These are phyloP conservation scores for Tamandua tetradactyla DNA, from an alignment of 2,797 vertebrate species.

Conservation along the genomic window DNA sequence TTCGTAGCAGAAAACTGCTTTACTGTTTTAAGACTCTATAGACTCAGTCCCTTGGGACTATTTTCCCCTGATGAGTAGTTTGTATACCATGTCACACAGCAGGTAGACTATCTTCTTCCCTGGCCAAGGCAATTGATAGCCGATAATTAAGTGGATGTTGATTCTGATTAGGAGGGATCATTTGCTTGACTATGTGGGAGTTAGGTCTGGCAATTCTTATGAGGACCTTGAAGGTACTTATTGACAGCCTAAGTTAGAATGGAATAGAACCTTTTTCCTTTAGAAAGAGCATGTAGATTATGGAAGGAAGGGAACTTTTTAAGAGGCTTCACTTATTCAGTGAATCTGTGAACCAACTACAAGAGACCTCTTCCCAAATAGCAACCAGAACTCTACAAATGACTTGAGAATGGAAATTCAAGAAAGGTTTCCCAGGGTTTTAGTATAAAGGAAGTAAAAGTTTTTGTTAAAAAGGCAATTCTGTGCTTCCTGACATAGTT, in stretches of 20 bases:
- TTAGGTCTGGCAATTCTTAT: not conserved
- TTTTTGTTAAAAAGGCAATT: conserved; percentile 19
- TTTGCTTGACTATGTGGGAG: not conserved
- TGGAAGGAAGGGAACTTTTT: not conserved
- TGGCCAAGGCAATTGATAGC: not conserved
- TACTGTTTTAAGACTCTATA: not conserved
- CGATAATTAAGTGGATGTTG: not conserved
- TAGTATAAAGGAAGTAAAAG: not conserved
- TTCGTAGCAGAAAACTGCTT: not conserved
- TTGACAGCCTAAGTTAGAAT: not conserved
- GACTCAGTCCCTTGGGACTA: not conserved
- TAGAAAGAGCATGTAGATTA: not conserved
- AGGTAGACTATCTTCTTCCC: not conserved
- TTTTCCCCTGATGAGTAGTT: not conserved
- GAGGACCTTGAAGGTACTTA: not conserved
- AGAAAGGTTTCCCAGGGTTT: not conserved
- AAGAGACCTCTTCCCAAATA: not conserved
- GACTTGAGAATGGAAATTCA: conserved; percentile 13
- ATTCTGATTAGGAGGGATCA: not conserved
- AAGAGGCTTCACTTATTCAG: not conserved
- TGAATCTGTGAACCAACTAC: not conserved
- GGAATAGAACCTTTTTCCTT: not conserved
- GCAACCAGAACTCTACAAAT: not conserved
- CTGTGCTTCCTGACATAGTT: accelerated
- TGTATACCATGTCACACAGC: not conserved